Evolutionary conservation across 2,797 vertebrate genomes (phyloP), one percentile per base, ranked within the genome.

Genomic region (Kryptolebias ocellatus): DNA sequence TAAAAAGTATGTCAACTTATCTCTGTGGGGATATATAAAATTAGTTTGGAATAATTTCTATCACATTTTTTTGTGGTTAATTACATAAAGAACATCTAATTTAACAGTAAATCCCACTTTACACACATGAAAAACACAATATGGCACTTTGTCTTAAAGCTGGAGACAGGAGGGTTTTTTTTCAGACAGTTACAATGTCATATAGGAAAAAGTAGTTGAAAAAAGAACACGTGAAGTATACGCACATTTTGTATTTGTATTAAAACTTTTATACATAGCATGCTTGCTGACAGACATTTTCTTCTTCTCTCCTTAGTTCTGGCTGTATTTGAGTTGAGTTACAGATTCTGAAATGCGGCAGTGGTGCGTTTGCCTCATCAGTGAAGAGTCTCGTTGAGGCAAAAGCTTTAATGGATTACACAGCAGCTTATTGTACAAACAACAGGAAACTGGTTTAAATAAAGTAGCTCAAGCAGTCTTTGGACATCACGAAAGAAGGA

Each of bases 81-180:
- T 34, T 34, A 34, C 34, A 34, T 34, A 34, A 34, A 34, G 20
- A 34, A 34, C 9, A 7, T 34, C 34, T 34, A 46, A 44, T 52
- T 20, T 16, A 24, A 3, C 18, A 55, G 12, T 11, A 17, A 60
- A 17, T 24, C 11, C 11, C 16, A n/a, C 5, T 51, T 16, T 50
- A 6, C 1, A 18, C 20, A 57, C 28, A 69, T 59, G 24, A 52
- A 39, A 37, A 55, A n/a, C 17, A n/a, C 24, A 27, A 55, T 60
- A 50, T 37, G 45, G 62, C 74, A 70, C 50, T 69, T 73, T 70
- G 64, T 76, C 57, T 69, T 54, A 67, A 18, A 52, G 17, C 57
- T 46, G 60, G 70, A 57, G 34, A 56, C 47, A 46, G 17, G 28
- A 52, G 12, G 29, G 8, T 28, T 46, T 46, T 34, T 27, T 52